Percentiles rank a stretch among this genome's conserved stretches.
Evolutionary conservation across 2,797 vertebrate species (phyloP).

Genomic region (Tangara arthus): DNA sequence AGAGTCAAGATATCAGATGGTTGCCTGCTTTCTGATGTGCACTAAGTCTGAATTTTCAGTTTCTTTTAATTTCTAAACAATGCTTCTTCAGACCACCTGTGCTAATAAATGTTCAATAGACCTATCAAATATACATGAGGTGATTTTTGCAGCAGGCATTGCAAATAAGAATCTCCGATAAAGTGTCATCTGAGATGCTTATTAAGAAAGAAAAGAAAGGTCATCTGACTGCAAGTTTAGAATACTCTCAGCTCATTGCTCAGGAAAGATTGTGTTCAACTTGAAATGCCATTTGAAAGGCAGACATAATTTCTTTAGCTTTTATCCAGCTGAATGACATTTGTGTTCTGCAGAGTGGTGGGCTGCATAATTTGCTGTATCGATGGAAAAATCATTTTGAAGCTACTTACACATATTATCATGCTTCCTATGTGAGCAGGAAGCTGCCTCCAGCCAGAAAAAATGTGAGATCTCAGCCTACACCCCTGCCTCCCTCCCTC

Average conservation of each 20-base stretch:
- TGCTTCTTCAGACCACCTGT: background rate
- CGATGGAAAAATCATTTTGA: background rate
- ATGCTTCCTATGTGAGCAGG: background rate
- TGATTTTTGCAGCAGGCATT: background rate
- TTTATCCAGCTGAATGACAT: background rate
- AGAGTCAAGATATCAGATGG: background rate
- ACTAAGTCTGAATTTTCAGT: background rate
- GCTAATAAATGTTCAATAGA: background rate
- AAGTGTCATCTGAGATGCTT: background rate
- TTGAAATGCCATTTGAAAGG: background rate
- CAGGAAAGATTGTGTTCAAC: background rate
- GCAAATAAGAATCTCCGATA: background rate
- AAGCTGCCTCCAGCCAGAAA: background rate
- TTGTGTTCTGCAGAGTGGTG: background rate
- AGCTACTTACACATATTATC: background rate
- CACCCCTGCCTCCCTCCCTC: accelerated
- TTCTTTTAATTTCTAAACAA: background rate
- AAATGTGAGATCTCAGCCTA: background rate
- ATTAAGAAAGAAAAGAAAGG: background rate
- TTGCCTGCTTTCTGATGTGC: background rate
- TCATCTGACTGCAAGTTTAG: background rate
- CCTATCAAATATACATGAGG: background rate
- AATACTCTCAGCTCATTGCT: background rate
- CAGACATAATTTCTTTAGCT: background rate
- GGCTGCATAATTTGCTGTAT: background rate